phyloP scores from a whole-genome alignment of 2,888 invertebrate genomes.

The Melieria omissa region DNA sequence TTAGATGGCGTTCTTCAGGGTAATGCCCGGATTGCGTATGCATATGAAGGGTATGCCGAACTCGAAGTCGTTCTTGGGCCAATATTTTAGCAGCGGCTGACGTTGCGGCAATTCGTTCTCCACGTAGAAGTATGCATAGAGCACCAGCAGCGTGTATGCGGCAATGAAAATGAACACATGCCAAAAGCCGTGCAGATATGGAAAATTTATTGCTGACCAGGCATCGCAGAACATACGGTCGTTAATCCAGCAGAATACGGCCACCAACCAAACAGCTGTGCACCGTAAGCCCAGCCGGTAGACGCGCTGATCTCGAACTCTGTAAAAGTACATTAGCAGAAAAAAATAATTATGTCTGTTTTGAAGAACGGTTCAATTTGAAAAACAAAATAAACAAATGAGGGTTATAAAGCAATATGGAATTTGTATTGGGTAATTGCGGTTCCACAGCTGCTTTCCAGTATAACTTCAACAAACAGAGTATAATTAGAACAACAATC shows the following conservation, averaged over 20 bases:
- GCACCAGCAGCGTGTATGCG: conserved; percentile 79
- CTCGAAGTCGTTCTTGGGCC: conserved; percentile 83
- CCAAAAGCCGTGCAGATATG: conserved; percentile 86
- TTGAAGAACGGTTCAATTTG: too few relatives aligned
- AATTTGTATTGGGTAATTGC: too few relatives aligned
- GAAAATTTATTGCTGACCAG: conserved; percentile 81
- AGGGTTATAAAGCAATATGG: too few relatives aligned
- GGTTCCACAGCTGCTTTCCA: too few relatives aligned
- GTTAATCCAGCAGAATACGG: conserved; percentile 81
- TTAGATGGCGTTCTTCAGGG: conserved; percentile 57
- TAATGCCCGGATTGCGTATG: conserved; percentile 72
- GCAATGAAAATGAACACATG: conserved; percentile 84
- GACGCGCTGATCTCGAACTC: conserved; percentile 70
- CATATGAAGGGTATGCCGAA: conserved; percentile 81
- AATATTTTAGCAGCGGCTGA: conserved; percentile 77
- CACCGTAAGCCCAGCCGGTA: conserved; percentile 79
- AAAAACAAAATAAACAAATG: too few relatives aligned
- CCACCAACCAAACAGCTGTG: conserved; percentile 75
- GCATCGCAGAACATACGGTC: conserved; percentile 83
- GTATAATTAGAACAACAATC: too few relatives aligned
- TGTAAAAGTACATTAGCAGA: conserved; percentile 36
- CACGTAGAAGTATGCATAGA: conserved; percentile 84
- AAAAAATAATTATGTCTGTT: not conserved
- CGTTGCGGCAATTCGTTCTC: conserved; percentile 79
- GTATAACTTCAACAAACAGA: too few relatives aligned